A percentile compares a stretch with the other conserved stretches of the same genome.
These are phyloP conservation scores for Ceyx margarethae DNA, from an alignment of 2,113 vertebrate species.

Conservation along the genomic window DNA sequence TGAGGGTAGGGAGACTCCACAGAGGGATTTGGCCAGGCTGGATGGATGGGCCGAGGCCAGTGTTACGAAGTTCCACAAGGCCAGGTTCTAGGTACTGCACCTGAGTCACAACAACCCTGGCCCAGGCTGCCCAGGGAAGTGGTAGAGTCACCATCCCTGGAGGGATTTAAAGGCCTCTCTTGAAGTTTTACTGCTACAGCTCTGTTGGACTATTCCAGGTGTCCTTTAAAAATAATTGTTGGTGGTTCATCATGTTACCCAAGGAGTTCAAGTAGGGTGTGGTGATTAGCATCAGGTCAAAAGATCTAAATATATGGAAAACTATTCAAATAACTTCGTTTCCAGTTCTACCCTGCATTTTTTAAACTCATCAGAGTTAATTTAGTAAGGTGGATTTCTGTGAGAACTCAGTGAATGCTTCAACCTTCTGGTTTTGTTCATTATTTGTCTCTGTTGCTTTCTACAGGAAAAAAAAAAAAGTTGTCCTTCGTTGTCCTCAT, in stretches of 20 bases:
- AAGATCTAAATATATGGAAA: slow-evolving; percentile 1
- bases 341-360: slow-evolving; percentile 8
- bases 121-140: background rate
- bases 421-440: background rate
- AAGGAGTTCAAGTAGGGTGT: background rate
- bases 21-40: background rate
- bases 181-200: rapidly evolving
- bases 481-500: background rate
- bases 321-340: slow-evolving; percentile 10
- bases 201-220: background rate
- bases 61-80: background rate
- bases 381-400: background rate
- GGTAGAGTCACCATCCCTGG: background rate
- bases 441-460: background rate
- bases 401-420: background rate
- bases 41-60: background rate
- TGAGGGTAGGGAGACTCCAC: background rate
- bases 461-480: too few relatives aligned
- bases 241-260: background rate
- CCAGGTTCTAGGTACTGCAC: background rate
- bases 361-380: background rate
- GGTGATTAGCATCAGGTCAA: background rate
- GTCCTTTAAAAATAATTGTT: background rate
- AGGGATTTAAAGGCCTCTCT: background rate
- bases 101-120: too few relatives aligned